These are phyloP conservation scores for Gobio gobio DNA, from an alignment of 2,113 vertebrate species.

Conservation along the genomic window DNA sequence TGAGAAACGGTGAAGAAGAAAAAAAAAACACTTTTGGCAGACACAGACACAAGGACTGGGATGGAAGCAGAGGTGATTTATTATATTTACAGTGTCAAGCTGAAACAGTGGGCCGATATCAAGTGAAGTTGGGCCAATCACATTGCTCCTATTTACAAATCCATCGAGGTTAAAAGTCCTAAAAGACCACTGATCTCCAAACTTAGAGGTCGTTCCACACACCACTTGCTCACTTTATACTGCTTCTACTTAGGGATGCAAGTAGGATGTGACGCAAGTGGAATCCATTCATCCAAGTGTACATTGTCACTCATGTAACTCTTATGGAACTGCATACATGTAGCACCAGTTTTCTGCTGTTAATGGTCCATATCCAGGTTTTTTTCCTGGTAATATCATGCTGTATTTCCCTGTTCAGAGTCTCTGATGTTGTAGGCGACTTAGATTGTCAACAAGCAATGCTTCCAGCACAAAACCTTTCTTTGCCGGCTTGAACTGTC, in stretches of 20 bases:
- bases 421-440: neutral
- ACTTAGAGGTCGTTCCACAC: neutral
- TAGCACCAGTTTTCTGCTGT: neutral
- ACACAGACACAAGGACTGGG: neutral
- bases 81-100: constrained; percentile 47
- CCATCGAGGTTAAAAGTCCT: neutral
- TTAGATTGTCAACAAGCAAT: constrained; percentile 22
- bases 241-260: neutral
- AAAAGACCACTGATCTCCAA: neutral
- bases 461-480: neutral
- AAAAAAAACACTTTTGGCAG: neutral
- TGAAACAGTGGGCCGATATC: constrained; percentile 20
- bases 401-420: neutral
- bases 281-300: constrained; percentile 3
- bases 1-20: constrained; percentile 4
- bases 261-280: neutral
- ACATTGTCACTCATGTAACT: neutral
- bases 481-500: neutral
- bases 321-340: constrained; percentile 1
- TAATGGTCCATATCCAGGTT: neutral
- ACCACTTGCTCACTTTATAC: neutral
- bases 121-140: constrained; percentile 20
- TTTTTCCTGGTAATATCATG: neutral
- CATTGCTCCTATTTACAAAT: constrained; percentile 12
- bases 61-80: constrained; percentile 44